Evolutionary conservation across 2,113 vertebrate genomes (phyloP), one percentile per base, ranked within the genome.

Genomic region (Petroica traversi): DNA sequence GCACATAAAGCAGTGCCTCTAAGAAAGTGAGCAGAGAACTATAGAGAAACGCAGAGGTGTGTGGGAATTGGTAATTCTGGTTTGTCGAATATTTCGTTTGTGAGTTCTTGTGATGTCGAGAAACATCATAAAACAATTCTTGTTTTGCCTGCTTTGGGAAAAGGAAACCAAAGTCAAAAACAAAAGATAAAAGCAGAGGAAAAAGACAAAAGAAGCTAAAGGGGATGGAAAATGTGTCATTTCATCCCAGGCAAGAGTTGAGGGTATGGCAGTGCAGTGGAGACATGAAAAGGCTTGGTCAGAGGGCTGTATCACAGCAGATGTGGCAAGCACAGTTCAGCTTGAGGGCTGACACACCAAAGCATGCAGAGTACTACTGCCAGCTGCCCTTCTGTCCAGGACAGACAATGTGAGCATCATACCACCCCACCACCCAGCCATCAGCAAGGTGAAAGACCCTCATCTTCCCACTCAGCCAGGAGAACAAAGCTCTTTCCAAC

Each of bases 191-290:
- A 86, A 87, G 43, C 63, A 48, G 46, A 80, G 25, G 28, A 8
- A 31, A 17, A 58, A 86, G 34, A 92, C 40, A 77, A 76, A 92
- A 64, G 36, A 61, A 66, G 54, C 34, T 58, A 75, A 86, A 94
- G 68, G 73, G 59, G 46, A 77, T 88, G 82, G 85, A 95, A 96
- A 94, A 90, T 20, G 5, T 31, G 9, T 79, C 19, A 1, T 74
- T 87, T 34, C 23, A 12, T 85, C 85, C 89, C 58, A 74, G 24
- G 59, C 26, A 66, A 91, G 55, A 71, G 33, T 24, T 34, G 28
- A 84, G 54, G 34, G 36, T 46, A 86, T 41, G 33, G 72, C 66
- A 76, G 4, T 28, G 61, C 36, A 73, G 38, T 10, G 14, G 67
- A 85, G 66, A 49, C 55, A 29, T 5, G 4, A 84, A 80, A 69